Conservation (phyloP, 2,113 vertebrate species). For the Zapus hudsonius region DNA sequence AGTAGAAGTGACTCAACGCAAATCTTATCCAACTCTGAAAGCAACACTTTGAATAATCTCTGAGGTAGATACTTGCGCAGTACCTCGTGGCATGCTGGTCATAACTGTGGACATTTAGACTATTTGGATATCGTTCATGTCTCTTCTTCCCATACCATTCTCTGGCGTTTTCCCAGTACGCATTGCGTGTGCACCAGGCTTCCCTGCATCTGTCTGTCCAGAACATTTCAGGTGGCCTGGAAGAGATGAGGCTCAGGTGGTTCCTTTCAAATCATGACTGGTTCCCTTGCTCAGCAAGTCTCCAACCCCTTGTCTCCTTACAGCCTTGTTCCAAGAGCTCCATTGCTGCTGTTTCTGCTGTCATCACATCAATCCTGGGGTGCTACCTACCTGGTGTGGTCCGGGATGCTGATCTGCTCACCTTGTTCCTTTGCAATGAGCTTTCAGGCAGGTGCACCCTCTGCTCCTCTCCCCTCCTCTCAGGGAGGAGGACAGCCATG, state of each 20-base stretch:
- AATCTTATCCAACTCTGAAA: conserved; percentile 26
- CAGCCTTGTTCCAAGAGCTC: not conserved
- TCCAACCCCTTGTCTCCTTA: fast-evolving
- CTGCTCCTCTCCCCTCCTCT: not conserved
- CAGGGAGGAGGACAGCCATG: not conserved
- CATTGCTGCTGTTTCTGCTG: fast-evolving
- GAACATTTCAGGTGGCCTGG: fast-evolving
- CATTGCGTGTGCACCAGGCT: not conserved
- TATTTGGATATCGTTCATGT: not conserved
- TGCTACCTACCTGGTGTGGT: not conserved
- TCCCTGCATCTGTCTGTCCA: not conserved
- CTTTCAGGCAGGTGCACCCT: not conserved
- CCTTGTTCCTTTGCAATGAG: not conserved
- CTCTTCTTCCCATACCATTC: not conserved
- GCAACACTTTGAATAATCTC: not conserved
- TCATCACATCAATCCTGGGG: too few relatives aligned
- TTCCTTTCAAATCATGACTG: too few relatives aligned
- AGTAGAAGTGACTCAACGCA: not conserved
- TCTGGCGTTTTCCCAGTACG: not conserved
- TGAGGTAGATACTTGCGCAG: fast-evolving
- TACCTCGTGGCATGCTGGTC: not conserved
- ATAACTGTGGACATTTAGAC: too few relatives aligned
- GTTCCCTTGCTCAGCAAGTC: fast-evolving
- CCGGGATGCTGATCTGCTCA: fast-evolving
- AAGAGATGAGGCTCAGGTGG: not conserved